Conservation (phyloP, 2,113 vertebrate species). For the Asarcornis scutulata region DNA sequence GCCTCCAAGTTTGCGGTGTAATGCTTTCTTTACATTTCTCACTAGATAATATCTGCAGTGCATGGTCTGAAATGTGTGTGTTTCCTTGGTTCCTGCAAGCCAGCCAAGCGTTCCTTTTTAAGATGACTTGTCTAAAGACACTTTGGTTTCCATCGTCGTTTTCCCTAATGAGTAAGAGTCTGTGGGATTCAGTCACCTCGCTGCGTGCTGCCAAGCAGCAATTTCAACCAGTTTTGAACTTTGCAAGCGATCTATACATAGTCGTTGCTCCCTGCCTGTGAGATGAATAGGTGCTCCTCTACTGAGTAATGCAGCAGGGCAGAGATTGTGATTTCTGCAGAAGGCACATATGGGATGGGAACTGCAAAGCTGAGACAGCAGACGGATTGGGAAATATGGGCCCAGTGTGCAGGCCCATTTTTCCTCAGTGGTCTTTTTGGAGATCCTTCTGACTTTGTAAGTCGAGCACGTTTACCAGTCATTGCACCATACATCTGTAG, state of each 20-base stretch:
- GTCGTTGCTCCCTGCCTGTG: no score
- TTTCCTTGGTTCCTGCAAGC: background rate
- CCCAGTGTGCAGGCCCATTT: background rate
- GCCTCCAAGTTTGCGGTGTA: background rate
- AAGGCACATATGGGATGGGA: background rate
- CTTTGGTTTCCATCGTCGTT: background rate
- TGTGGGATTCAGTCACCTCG: background rate
- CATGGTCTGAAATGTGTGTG: background rate
- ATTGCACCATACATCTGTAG: background rate
- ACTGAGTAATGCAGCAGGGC: background rate
- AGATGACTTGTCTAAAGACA: background rate
- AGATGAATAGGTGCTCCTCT: background rate
- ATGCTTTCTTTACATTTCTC: background rate
- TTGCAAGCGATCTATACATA: background rate
- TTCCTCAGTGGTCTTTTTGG: background rate
- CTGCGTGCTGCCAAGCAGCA: background rate
- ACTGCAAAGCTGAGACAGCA: background rate
- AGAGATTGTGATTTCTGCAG: background rate
- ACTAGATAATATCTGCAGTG: background rate
- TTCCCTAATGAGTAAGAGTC: background rate
- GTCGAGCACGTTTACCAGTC: background rate
- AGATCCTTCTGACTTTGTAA: background rate
- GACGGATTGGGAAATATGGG: background rate
- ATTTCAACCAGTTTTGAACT: background rate
- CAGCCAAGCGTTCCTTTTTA: background rate